Percentiles rank a stretch among this genome's conserved stretches.
Evolutionary conservation across 2,888 invertebrate genomes (phyloP).

Genomic region (Harpalus rufipes): DNA sequence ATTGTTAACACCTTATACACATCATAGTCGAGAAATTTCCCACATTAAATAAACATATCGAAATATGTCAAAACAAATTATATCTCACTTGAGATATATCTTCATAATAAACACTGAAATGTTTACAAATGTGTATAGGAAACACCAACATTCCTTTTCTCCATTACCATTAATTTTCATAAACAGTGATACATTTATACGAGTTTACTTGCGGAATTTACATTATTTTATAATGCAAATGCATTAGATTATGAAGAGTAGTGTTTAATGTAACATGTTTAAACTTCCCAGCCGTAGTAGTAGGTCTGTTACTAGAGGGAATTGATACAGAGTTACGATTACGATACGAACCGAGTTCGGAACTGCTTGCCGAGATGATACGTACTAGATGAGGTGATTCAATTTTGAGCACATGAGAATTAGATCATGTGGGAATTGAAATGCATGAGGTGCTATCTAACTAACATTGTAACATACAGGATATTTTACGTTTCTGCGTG

Average conservation of each 20-base stretch:
- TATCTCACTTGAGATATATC: too few relatives aligned
- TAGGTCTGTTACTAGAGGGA: conserved; percentile 7
- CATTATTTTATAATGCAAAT: conserved; percentile 15
- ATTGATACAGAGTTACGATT: conserved; percentile 32
- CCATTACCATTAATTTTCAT: background rate
- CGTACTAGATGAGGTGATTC: conserved; percentile 33
- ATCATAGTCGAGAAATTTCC: too few relatives aligned
- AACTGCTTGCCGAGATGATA: conserved; percentile 42
- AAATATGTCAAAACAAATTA: too few relatives aligned
- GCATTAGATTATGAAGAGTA: conserved; percentile 22
- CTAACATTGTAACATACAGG: conserved; percentile 33
- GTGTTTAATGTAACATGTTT: background rate
- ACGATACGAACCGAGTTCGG: conserved; percentile 6
- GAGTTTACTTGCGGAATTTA: conserved; percentile 2
- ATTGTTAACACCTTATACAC: too few relatives aligned
- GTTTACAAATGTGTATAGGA: background rate
- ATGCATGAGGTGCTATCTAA: conserved; percentile 37
- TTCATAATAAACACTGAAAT: too few relatives aligned
- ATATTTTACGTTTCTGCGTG: conserved; percentile 16
- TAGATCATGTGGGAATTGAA: conserved; percentile 52
- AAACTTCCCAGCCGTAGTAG: conserved; percentile 9
- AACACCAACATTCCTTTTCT: background rate
- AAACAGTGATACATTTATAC: background rate
- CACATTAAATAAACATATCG: too few relatives aligned
- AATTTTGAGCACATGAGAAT: conserved; percentile 48